phyloP scores from a whole-genome alignment of 64 coral and sea anemone genomes.

The Montipora capricornis region DNA sequence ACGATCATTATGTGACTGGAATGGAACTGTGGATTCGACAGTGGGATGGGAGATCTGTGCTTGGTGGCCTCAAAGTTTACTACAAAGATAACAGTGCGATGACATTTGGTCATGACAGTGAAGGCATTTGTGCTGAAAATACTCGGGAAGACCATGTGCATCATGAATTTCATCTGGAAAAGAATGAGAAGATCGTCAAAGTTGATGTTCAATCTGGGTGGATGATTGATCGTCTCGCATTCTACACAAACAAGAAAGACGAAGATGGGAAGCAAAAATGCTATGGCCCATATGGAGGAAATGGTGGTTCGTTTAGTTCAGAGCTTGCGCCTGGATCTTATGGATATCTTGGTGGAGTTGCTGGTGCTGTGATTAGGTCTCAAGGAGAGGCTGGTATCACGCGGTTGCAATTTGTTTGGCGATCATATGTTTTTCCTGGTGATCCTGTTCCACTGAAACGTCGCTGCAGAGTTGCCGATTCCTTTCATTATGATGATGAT shows the following conservation, averaged over 20 bases:
- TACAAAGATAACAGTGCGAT: constrained; percentile 61
- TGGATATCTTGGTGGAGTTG: constrained; percentile 70
- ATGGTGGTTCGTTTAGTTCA: constrained; percentile 32
- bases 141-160: constrained; percentile 36
- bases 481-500: constrained; percentile 10
- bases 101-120: constrained; percentile 53
- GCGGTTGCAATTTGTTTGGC: constrained; percentile 82
- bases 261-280: constrained; percentile 45
- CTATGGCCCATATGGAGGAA: constrained; percentile 82
- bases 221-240: constrained; percentile 89
- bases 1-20: constrained; percentile 62
- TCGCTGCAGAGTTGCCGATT: neutral
- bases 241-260: constrained; percentile 79
- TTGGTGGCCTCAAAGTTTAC: constrained; percentile 82
- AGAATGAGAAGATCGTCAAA: constrained; percentile 83
- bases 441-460: neutral
- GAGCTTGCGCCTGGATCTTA: constrained; percentile 50
- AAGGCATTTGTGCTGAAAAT: neutral
- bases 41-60: constrained; percentile 87
- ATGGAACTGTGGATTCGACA: constrained; percentile 92
- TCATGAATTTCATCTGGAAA: constrained; percentile 73
- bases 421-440: constrained; percentile 43
- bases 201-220: constrained; percentile 77
- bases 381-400: constrained; percentile 88
- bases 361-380: constrained; percentile 66